phyloP scores from a whole-genome alignment of 2,797 vertebrate species.

The Muraenolepis orangiensis region DNA sequence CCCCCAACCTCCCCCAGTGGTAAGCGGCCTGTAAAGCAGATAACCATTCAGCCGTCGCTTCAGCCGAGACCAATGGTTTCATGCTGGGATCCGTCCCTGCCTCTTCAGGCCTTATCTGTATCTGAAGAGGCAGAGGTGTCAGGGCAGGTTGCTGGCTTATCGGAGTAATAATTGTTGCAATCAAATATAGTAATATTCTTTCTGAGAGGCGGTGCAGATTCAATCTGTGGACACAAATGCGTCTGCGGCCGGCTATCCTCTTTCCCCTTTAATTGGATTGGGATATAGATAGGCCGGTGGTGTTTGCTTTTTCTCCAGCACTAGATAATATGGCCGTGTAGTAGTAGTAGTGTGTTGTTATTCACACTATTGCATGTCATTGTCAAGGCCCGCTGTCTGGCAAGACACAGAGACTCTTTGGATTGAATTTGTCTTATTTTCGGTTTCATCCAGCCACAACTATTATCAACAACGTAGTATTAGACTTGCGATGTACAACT shows the following conservation, averaged over 20 bases:
- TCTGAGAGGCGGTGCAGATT: conserved; percentile 49
- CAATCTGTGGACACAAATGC: conserved; percentile 57
- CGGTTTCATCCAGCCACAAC: conserved; percentile 1
- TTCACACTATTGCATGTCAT: conserved; percentile 32
- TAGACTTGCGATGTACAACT: conserved; percentile 4
- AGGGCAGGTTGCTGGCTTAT: conserved; percentile 51
- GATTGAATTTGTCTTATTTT: conserved; percentile 25
- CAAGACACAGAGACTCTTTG: conserved; percentile 26
- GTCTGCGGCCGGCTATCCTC: conserved; percentile 37
- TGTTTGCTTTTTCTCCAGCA: conserved; percentile 48
- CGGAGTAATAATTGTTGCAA: conserved; percentile 59
- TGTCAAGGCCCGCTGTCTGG: conserved; percentile 20
- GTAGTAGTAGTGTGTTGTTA: conserved; percentile 44
- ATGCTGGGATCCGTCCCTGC: conserved; percentile 18
- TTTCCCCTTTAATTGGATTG: conserved; percentile 64
- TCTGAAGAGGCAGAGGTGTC: too few species aligned
- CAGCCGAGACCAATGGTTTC: background rate
- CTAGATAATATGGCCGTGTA: conserved; percentile 40
- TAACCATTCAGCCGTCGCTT: background rate
- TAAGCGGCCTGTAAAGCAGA: background rate
- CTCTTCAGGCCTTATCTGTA: conserved; percentile 38
- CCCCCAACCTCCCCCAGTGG: too few species aligned
- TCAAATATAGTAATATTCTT: conserved; percentile 56
- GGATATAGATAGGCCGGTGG: conserved; percentile 44
- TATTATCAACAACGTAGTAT: background rate